These are phyloP conservation scores for Triplophysa dalaica DNA, from an alignment of 2,113 vertebrate species.

Conservation along the genomic window DNA sequence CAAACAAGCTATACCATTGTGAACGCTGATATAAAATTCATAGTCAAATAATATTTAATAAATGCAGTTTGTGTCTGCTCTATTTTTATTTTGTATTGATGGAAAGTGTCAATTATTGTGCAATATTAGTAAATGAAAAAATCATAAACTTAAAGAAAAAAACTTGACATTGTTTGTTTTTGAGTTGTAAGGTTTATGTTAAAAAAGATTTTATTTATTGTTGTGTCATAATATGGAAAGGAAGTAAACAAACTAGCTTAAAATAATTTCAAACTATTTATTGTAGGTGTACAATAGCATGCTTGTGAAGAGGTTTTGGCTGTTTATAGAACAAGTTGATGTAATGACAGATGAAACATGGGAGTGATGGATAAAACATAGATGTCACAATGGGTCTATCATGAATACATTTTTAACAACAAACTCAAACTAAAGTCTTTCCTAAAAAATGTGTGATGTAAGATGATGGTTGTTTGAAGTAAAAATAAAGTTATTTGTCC, in stretches of 20 bases:
- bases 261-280: neutral
- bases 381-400: neutral
- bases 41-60: no score
- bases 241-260: neutral
- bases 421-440: no score
- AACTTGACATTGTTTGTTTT: neutral
- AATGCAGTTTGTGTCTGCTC: no score
- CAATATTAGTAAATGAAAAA: neutral
- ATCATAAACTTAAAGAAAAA: neutral
- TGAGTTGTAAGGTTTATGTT: neutral
- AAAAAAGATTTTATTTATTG: no score
- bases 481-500: constrained; percentile 7
- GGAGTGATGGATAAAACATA: neutral
- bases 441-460: neutral
- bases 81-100: no score
- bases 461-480: neutral
- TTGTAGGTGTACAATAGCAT: constrained; percentile 23
- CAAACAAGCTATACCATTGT: no score
- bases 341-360: neutral
- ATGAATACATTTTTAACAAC: no score
- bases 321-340: constrained; percentile 5
- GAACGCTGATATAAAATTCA: no score
- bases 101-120: constrained; percentile 4
- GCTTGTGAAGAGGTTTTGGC: neutral
- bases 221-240: neutral